Percentiles rank a stretch among this genome's conserved stretches.
Conservation (phyloP, 1,140 invertebrate genomes). For the Rhagoletis pomonella region DNA sequence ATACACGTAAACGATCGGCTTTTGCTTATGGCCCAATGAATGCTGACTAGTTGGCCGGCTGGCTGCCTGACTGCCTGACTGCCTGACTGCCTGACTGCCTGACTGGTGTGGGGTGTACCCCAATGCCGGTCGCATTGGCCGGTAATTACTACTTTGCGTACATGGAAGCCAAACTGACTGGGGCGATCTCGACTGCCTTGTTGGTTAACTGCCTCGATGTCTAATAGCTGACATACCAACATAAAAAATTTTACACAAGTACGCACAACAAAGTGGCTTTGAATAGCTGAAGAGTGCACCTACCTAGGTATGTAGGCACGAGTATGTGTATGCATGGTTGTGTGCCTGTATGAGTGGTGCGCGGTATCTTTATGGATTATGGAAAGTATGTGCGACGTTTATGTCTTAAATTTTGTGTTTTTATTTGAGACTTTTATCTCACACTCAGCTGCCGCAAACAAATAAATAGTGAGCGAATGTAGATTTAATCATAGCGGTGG, state of each 20-base stretch:
- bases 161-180: slow-evolving; percentile 44
- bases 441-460: slow-evolving; percentile 20
- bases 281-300: neutral
- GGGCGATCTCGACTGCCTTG: slow-evolving; percentile 18
- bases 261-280: slow-evolving; percentile 40
- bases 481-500: neutral
- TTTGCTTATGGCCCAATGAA: slow-evolving; percentile 20
- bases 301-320: neutral
- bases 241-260: slow-evolving; percentile 22
- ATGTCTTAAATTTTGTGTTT: slow-evolving; percentile 42
- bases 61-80: neutral
- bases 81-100: neutral
- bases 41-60: neutral
- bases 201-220: slow-evolving; percentile 1
- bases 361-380: slow-evolving; percentile 42
- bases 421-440: slow-evolving; percentile 35
- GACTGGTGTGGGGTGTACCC: slow-evolving; percentile 39
- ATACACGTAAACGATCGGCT: neutral
- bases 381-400: slow-evolving; percentile 40
- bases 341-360: neutral
- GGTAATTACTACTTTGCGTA: slow-evolving; percentile 39
- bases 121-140: slow-evolving; percentile 24
- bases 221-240: slow-evolving; percentile 44
- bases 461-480: neutral
- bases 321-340: neutral